Conservation (phyloP, 2,797 vertebrate genomes). For the Uromys caudimaculatus region DNA sequence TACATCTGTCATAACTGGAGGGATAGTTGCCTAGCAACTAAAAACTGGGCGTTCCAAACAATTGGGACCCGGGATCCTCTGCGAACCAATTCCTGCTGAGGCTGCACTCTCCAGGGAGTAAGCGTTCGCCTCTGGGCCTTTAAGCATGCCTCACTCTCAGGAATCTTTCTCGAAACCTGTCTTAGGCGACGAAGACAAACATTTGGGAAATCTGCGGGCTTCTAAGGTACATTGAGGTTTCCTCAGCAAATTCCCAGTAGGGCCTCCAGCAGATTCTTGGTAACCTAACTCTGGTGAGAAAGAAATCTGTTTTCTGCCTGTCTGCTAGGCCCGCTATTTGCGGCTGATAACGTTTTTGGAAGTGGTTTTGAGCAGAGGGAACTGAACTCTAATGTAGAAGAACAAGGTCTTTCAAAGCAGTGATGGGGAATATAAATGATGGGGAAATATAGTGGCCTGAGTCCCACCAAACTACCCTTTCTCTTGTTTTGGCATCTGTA, state of each 20-base stretch:
- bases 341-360: constrained; percentile 3
- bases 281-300: constrained; percentile 32
- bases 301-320: background rate
- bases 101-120: background rate
- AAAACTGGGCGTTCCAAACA: constrained; percentile 65
- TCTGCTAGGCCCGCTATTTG: background rate
- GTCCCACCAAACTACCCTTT: background rate
- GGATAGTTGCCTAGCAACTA: constrained; percentile 71
- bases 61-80: background rate
- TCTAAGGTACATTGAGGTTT: constrained; percentile 85
- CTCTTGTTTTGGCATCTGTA: background rate
- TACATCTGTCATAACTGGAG: constrained; percentile 1
- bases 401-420: background rate
- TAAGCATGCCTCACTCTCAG: constrained; percentile 84
- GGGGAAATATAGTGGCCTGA: background rate
- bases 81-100: background rate
- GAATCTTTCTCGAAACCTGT: constrained; percentile 86
- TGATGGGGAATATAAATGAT: background rate
- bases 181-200: constrained; percentile 85
- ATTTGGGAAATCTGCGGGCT: constrained; percentile 76
- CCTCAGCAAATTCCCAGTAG: background rate
- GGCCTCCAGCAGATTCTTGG: background rate
- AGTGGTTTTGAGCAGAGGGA: constrained; percentile 11
- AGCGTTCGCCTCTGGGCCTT: background rate
- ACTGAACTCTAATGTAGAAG: background rate